phyloP scores from a whole-genome alignment of 2,888 invertebrate species.

The Clistopyga incitator region DNA sequence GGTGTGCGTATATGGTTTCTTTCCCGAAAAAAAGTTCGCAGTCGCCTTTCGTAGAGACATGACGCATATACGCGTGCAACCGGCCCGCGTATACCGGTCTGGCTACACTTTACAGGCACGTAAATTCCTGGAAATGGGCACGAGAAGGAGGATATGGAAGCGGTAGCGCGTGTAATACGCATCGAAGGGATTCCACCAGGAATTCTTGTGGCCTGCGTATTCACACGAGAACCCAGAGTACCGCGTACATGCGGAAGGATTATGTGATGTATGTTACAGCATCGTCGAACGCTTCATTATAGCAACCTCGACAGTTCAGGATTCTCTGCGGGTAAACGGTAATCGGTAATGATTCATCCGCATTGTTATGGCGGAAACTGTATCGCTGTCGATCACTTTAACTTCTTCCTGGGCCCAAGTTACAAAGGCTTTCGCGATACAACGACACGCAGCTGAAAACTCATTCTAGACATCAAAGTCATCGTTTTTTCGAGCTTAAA shows the following conservation, averaged over 20 bases:
- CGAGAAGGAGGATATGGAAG: constrained; percentile 17
- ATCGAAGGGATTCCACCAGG: constrained; percentile 48
- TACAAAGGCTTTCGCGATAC: no score
- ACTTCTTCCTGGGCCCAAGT: neutral
- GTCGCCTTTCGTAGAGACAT: constrained; percentile 16
- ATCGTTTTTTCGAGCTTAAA: no score
- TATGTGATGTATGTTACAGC: constrained; percentile 10
- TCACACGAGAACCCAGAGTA: constrained; percentile 10
- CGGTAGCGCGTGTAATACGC: constrained; percentile 49
- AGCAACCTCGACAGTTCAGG: neutral
- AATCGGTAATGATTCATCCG: neutral
- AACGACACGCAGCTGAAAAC: no score
- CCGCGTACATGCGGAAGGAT: neutral
- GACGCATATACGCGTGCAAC: constrained; percentile 15
- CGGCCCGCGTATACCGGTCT: neutral
- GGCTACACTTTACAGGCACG: constrained; percentile 53
- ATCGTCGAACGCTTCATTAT: constrained; percentile 13
- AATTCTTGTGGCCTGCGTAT: constrained; percentile 52
- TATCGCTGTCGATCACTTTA: neutral
- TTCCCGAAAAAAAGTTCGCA: constrained; percentile 18
- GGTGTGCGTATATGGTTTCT: constrained; percentile 19
- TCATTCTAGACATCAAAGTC: no score
- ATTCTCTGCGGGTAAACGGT: constrained; percentile 13
- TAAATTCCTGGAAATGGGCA: constrained; percentile 62
- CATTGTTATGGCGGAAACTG: constrained; percentile 3